Conservation (phyloP, 2,888 invertebrate species). For the Acronicta psi region DNA sequence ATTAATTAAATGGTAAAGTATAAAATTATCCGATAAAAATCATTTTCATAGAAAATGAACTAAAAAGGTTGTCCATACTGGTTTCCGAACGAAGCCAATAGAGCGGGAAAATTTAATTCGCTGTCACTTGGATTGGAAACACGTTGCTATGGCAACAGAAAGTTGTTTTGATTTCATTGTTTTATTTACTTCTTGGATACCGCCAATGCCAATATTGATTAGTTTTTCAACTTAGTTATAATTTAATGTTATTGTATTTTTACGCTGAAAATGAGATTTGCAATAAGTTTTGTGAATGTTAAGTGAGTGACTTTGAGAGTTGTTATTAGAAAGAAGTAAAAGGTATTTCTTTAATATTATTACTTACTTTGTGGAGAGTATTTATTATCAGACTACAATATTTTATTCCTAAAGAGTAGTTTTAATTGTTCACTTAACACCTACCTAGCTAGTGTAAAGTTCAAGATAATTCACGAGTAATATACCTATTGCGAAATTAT, state of each 20-base stretch:
- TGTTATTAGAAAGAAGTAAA: neutral
- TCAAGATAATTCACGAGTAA: no score
- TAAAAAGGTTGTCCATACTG: neutral
- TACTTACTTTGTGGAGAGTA: no score
- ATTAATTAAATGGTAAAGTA: no score
- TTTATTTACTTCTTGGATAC: constrained; percentile 51
- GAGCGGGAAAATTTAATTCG: constrained; percentile 46
- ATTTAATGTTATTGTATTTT: neutral
- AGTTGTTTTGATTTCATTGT: constrained; percentile 48
- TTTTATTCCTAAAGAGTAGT: no score
- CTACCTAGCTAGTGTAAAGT: no score
- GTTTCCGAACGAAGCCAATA: constrained; percentile 24
- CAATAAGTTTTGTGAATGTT: neutral
- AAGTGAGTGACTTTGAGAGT: neutral
- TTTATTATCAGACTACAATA: no score
- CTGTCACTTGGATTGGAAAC: constrained; percentile 37
- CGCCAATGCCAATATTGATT: constrained; percentile 19
- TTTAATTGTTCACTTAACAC: no score
- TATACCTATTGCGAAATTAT: no score
- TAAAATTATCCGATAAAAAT: no score
- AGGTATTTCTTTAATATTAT: neutral
- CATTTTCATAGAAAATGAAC: no score
- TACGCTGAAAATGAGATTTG: constrained; percentile 8
- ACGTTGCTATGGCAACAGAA: constrained; percentile 45
- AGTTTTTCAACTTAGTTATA: neutral